Percentiles rank a stretch among this genome's conserved stretches.
phyloP scores from a whole-genome alignment of 2,797 vertebrate genomes.

The Aythya fuligula region DNA sequence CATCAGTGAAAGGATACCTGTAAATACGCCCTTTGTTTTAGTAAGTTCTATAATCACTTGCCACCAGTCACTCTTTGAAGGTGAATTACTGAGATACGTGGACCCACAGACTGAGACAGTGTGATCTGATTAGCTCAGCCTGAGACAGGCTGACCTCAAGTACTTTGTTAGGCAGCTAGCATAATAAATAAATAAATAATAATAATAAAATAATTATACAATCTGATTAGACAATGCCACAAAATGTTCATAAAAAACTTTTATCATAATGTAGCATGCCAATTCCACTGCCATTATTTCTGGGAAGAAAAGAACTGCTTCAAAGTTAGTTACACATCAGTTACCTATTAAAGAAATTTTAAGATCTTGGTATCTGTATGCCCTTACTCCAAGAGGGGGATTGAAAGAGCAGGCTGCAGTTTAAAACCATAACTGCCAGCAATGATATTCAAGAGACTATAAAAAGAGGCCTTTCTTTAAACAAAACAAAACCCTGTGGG shows the following conservation, averaged over 20 bases:
- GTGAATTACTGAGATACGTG: background rate
- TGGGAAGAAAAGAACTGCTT: background rate
- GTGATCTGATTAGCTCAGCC: too few species aligned
- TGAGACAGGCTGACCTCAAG: background rate
- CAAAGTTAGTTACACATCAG: background rate
- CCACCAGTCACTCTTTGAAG: background rate
- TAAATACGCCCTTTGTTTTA: background rate
- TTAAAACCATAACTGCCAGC: constrained; percentile 11
- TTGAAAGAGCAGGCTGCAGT: constrained; percentile 20
- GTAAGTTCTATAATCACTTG: background rate
- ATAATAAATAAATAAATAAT: too few species aligned
- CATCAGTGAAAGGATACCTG: background rate
- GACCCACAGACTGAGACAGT: background rate
- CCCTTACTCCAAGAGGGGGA: background rate
- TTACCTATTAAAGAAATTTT: constrained; percentile 22
- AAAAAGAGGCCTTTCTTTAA: constrained; percentile 35
- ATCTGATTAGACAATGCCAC: background rate
- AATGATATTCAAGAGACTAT: constrained; percentile 47
- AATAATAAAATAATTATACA: background rate
- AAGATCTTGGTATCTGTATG: background rate
- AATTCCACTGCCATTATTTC: background rate
- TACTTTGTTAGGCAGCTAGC: background rate
- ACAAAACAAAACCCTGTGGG: constrained; percentile 60
- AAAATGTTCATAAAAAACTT: background rate
- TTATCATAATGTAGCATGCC: background rate